phyloP scores from a whole-genome alignment of 2,113 vertebrate species.

The Helogale parvula region DNA sequence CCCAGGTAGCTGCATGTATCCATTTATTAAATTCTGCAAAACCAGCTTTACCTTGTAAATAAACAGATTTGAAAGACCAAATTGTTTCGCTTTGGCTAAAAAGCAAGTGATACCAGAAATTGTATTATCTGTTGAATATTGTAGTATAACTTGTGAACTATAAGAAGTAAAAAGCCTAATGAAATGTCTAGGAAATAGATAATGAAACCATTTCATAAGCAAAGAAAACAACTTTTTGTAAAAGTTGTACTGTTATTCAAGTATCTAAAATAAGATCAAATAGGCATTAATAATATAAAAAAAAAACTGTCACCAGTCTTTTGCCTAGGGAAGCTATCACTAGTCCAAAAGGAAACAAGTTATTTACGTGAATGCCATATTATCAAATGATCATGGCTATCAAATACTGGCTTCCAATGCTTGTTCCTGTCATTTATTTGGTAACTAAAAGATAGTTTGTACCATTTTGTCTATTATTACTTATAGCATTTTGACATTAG shows the following conservation, averaged over 20 bases:
- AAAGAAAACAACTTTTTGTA: not conserved
- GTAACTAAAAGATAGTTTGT: conserved; percentile 32
- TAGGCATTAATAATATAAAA: not conserved
- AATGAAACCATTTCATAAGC: not conserved
- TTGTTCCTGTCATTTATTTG: conserved; percentile 33
- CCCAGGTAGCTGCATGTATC: not conserved
- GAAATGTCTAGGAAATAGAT: not conserved
- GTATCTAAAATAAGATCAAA: conserved; percentile 47
- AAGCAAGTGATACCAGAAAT: not conserved
- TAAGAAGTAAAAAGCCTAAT: not conserved
- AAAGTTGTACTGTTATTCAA: conserved; percentile 6
- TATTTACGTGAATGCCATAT: not conserved
- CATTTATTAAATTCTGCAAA: conserved; percentile 18
- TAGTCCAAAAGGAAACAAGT: not conserved
- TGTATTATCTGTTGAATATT: not conserved
- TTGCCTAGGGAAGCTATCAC: not conserved
- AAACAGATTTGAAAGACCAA: conserved; percentile 28
- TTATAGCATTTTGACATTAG: not conserved
- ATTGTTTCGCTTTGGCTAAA: conserved; percentile 44
- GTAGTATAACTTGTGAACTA: not conserved
- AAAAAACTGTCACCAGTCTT: not conserved
- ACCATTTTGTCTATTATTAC: not conserved
- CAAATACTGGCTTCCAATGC: not conserved
- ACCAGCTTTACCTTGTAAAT: conserved; percentile 15
- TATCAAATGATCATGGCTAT: conserved; percentile 34